Percentiles rank a stretch among this genome's conserved stretches.
Evolutionary conservation across 2,888 invertebrate species (phyloP).

Genomic region (Chalcosyrphus nemorum): DNA sequence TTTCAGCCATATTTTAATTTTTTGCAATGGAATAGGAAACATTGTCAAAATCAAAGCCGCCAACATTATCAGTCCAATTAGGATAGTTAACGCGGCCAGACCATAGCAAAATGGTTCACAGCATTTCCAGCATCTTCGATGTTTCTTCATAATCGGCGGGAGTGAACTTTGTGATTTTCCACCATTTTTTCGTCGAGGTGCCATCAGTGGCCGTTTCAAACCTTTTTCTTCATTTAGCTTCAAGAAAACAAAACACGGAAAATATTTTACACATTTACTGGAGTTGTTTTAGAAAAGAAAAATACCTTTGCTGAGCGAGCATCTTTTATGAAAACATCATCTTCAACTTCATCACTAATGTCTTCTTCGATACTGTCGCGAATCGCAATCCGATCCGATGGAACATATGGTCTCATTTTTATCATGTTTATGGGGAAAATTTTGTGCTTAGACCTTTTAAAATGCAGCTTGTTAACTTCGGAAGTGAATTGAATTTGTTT

Average conservation of each 20-base stretch:
- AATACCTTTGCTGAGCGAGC: constrained; percentile 85
- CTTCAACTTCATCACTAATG: constrained; percentile 88
- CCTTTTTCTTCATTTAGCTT: constrained; percentile 87
- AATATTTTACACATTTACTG: neutral
- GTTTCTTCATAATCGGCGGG: constrained; percentile 83
- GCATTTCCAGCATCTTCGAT: constrained; percentile 83
- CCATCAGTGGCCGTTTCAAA: constrained; percentile 88
- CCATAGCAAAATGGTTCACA: constrained; percentile 87
- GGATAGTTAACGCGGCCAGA: constrained; percentile 84
- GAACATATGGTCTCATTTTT: constrained; percentile 85
- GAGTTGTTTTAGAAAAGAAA: neutral
- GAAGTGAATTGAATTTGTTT: constrained; percentile 2
- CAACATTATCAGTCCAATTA: constrained; percentile 85
- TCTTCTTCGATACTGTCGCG: constrained; percentile 88
- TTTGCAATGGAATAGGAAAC: constrained; percentile 86
- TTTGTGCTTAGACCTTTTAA: neutral
- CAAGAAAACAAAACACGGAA: constrained; percentile 74
- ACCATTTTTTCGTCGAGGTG: constrained; percentile 85
- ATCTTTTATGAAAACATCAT: constrained; percentile 90
- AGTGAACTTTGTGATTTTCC: constrained; percentile 81
- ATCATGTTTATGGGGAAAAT: constrained; percentile 76
- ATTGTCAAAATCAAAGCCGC: constrained; percentile 86
- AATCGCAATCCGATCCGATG: constrained; percentile 85
- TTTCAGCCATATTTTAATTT: constrained; percentile 84
- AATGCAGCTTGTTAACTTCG: neutral